phyloP scores from a whole-genome alignment of 35 echinoderm and acorn worm species.

The Lytechinus pictus region DNA sequence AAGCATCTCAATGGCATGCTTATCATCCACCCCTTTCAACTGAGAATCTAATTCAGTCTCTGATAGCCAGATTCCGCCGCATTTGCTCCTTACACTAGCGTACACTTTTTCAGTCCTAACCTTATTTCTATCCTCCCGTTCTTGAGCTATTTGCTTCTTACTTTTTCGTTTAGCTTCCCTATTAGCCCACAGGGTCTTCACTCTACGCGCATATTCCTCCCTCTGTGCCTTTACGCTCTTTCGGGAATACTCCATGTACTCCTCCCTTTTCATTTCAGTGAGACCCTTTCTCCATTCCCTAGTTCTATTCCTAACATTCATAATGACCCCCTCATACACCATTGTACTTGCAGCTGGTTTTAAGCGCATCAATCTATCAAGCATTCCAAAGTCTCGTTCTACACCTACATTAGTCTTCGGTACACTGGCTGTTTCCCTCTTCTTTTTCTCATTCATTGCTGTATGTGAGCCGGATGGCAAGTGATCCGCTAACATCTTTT shows the following conservation, averaged over 20 bases:
- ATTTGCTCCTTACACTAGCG: not conserved
- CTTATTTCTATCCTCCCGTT: not conserved
- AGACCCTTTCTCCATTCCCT: constrained; percentile 47
- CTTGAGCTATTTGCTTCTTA: not conserved
- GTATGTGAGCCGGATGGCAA: constrained; percentile 40
- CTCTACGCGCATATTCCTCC: not conserved
- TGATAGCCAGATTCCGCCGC: constrained; percentile 3
- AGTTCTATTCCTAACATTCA: constrained; percentile 48
- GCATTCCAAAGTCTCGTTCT: too few species aligned
- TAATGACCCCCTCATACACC: not conserved
- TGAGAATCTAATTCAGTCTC: constrained; percentile 7
- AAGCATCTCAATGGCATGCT: not conserved
- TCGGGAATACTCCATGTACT: constrained; percentile 23
- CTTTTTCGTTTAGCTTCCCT: not conserved
- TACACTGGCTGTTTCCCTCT: constrained; percentile 55
- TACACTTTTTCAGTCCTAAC: constrained; percentile 26
- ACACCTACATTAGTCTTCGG: not conserved
- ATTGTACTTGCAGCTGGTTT: too few species aligned
- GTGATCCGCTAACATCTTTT: too few species aligned
- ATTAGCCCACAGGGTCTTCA: not conserved
- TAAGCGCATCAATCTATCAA: too few species aligned
- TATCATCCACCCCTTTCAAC: not conserved
- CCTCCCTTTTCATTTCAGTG: not conserved
- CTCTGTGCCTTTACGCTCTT: not conserved
- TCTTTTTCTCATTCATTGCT: constrained; percentile 31